These are phyloP conservation scores for Drosophila picticornis DNA, from an alignment of 2,888 invertebrate species.

Conservation along the genomic window DNA sequence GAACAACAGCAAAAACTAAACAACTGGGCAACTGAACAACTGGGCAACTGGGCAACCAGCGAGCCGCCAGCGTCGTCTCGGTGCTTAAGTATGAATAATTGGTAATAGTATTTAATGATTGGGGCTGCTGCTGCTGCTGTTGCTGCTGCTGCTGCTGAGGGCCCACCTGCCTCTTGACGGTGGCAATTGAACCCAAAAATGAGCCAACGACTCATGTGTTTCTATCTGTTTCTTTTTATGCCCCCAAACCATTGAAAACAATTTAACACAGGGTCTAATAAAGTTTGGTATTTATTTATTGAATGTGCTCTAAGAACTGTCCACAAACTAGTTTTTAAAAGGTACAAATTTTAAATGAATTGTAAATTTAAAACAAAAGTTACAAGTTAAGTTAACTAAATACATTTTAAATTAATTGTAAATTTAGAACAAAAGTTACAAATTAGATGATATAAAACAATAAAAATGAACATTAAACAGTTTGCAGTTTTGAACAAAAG, in stretches of 20 bases:
- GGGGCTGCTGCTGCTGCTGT: slow-evolving; percentile 46
- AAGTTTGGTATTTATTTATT: background rate
- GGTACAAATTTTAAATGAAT: background rate
- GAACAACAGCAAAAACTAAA: slow-evolving; percentile 28
- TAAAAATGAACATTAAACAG: background rate
- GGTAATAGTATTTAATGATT: slow-evolving; percentile 81
- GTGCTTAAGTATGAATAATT: slow-evolving; percentile 82
- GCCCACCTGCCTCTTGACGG: slow-evolving; percentile 65
- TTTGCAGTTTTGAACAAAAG: background rate
- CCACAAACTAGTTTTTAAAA: background rate
- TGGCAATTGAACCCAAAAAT: slow-evolving; percentile 57
- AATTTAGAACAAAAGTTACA: background rate
- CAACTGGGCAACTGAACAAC: slow-evolving; percentile 37
- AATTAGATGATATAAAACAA: too few relatives aligned
- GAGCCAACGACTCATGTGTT: slow-evolving; percentile 36
- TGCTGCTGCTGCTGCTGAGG: slow-evolving; percentile 32
- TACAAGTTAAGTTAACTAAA: too few relatives aligned
- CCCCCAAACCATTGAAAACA: background rate
- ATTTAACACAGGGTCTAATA: background rate
- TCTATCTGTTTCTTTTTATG: slow-evolving; percentile 7
- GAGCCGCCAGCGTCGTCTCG: slow-evolving; percentile 61
- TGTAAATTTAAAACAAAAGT: background rate
- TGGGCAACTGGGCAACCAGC: slow-evolving; percentile 24
- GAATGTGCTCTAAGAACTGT: background rate
- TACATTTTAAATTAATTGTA: background rate